These are phyloP conservation scores for Oscheius sp. DNA, from an alignment of 2,888 invertebrate species.

Conservation along the genomic window DNA sequence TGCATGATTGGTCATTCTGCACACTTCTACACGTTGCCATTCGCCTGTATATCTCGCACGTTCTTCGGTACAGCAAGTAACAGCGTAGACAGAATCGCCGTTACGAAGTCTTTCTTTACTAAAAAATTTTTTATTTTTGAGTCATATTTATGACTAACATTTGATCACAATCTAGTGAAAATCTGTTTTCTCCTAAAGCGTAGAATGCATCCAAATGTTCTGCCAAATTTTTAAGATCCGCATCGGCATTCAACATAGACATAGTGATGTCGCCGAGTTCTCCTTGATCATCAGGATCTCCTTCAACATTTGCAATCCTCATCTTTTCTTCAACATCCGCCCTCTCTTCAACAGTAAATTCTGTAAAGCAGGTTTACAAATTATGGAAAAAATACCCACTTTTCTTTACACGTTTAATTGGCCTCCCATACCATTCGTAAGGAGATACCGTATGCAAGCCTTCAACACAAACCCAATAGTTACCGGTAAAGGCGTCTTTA, in stretches of 20 bases:
- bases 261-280: conserved; percentile 9
- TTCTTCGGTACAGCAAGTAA: conserved; percentile 47
- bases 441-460: conserved; percentile 49
- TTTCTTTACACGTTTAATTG: conserved; percentile 33
- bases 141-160: conserved; percentile 1
- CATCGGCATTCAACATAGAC: conserved; percentile 47
- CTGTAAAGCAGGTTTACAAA: neutral
- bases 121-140: neutral
- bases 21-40: conserved; percentile 51
- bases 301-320: neutral
- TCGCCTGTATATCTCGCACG: conserved; percentile 51
- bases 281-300: conserved; percentile 22
- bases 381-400: neutral
- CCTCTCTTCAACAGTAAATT: conserved; percentile 18
- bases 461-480: conserved; percentile 42
- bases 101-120: neutral
- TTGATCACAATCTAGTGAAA: conserved; percentile 34
- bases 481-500: neutral
- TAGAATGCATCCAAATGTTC: conserved; percentile 49
- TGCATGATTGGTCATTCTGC: conserved; percentile 40
- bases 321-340: conserved; percentile 11
- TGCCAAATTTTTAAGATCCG: conserved; percentile 37
- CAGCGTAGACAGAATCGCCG: conserved; percentile 40
- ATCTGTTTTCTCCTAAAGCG: conserved; percentile 44
- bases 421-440: conserved; percentile 52